Evolutionary conservation across 2,888 invertebrate species (phyloP).

Genomic region (Dicranocentrus wangi): DNA sequence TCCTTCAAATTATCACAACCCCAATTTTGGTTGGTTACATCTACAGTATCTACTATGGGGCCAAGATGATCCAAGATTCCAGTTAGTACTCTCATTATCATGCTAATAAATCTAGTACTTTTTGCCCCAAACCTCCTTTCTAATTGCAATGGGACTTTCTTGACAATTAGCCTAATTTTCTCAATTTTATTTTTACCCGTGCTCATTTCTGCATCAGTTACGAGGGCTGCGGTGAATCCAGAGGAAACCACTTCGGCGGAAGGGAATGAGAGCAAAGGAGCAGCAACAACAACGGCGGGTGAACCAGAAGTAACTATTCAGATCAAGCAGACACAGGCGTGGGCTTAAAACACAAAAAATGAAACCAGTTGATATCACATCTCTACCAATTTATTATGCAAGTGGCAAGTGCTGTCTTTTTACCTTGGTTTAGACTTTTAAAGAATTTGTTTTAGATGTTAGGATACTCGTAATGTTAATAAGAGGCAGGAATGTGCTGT

Average conservation of each 20-base stretch:
- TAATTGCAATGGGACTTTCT: neutral
- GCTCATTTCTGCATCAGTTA: conserved; percentile 30
- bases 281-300: neutral
- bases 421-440: neutral
- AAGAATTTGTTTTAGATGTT: neutral
- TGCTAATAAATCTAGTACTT: neutral
- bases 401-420: neutral
- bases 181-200: conserved; percentile 21
- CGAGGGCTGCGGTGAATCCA: conserved; percentile 56
- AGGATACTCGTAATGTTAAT: no score
- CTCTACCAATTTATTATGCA: no score
- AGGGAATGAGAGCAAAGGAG: conserved; percentile 10
- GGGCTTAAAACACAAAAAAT: conserved; percentile 45
- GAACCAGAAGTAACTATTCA: conserved; percentile 51
- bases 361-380: neutral
- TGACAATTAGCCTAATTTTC: conserved; percentile 19
- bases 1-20: conserved; percentile 66
- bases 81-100: conserved; percentile 58
- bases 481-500: no score
- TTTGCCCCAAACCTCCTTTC: neutral
- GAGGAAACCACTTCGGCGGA: conserved; percentile 35
- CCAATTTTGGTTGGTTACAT: conserved; percentile 71
- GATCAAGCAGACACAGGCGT: conserved; percentile 52
- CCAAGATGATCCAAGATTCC: conserved; percentile 72
- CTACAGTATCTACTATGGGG: conserved; percentile 72